Conservation (phyloP, 2,797 vertebrate genomes). For the Platalea minor region DNA sequence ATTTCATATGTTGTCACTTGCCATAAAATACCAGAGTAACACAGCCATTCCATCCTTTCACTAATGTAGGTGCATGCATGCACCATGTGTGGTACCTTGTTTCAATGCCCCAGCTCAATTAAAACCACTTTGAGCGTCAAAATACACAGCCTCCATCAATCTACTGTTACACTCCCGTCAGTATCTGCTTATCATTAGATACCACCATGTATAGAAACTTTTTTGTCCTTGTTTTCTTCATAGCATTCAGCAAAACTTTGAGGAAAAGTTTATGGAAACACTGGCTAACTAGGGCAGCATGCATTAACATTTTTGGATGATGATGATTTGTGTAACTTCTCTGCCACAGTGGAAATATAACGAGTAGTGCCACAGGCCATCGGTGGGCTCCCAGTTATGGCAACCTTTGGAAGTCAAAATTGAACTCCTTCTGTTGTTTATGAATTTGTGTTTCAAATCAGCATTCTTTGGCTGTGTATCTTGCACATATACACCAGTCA, state of each 20-base stretch:
- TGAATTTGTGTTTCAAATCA: not conserved
- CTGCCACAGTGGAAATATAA: not conserved
- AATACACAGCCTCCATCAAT: not conserved
- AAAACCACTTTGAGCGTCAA: not conserved
- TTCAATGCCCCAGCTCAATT: not conserved
- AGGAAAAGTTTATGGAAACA: not conserved
- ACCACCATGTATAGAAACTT: fast-evolving
- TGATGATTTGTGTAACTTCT: not conserved
- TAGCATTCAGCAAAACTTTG: not conserved
- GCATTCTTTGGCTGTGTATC: not conserved
- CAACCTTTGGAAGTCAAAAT: not conserved
- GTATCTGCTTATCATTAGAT: not conserved
- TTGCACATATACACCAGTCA: not conserved
- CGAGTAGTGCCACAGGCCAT: not conserved
- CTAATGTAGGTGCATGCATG: not conserved
- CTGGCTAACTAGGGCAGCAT: not conserved
- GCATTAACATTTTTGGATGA: fast-evolving
- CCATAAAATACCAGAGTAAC: not conserved
- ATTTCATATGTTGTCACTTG: not conserved
- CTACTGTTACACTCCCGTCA: not conserved
- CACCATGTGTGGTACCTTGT: not conserved
- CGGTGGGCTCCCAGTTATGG: fast-evolving
- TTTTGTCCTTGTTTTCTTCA: not conserved
- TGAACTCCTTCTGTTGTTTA: not conserved
- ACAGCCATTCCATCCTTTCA: not conserved